phyloP scores from a whole-genome alignment of 2,888 invertebrate genomes.

The Siphonodentalium dalli region DNA sequence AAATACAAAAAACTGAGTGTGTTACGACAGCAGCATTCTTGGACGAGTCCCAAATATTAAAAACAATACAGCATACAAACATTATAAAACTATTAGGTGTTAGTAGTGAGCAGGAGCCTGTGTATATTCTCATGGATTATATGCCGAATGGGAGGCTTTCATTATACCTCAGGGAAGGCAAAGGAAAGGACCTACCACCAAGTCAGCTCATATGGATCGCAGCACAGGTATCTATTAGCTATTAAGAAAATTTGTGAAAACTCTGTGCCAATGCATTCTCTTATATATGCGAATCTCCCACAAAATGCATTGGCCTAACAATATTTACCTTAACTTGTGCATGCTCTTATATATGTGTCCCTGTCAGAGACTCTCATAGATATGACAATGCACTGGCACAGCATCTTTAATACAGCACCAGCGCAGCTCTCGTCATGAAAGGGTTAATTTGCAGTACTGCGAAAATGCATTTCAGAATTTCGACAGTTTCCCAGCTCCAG shows the following conservation, averaged over 20 bases:
- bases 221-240: constrained; percentile 73
- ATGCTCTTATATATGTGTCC: too few species aligned
- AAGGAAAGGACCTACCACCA: constrained; percentile 79
- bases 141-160: constrained; percentile 96
- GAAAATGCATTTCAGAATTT: too few species aligned
- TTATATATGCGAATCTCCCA: too few species aligned
- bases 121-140: constrained; percentile 89
- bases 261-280: too few species aligned
- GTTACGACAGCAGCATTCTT: constrained; percentile 96
- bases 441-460: too few species aligned
- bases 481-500: too few species aligned
- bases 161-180: constrained; percentile 78
- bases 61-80: constrained; percentile 68
- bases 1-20: constrained; percentile 87
- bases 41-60: constrained; percentile 74
- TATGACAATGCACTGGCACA: too few species aligned
- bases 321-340: too few species aligned
- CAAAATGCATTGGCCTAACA: too few species aligned
- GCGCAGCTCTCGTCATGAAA: too few species aligned
- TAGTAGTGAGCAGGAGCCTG: constrained; percentile 85
- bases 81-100: constrained; percentile 92
- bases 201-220: constrained; percentile 85
- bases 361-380: too few species aligned
- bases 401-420: too few species aligned
- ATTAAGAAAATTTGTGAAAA: not conserved